A percentile compares a stretch with the other conserved stretches of the same genome.
phyloP scores from a whole-genome alignment of 2,888 invertebrate species.

The Rhagonycha fulva region DNA sequence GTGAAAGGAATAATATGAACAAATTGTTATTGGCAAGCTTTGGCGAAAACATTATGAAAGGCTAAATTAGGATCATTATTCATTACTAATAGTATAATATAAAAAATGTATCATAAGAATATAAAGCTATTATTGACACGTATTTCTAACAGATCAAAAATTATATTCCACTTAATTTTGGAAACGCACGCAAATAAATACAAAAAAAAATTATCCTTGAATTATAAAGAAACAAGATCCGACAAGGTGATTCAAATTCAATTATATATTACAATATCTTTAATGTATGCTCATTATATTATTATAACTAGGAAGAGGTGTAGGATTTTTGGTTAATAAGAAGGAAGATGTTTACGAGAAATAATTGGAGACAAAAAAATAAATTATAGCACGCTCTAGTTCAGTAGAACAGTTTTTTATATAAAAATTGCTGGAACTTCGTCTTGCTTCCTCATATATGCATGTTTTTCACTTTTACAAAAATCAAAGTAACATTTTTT shows the following conservation, averaged over 20 bases:
- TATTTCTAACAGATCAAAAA: not conserved
- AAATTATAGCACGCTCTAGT: conserved; percentile 20
- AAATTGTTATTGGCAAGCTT: not conserved
- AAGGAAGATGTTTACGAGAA: not conserved
- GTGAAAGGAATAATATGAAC: not conserved
- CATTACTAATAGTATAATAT: too few relatives aligned
- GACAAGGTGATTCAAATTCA: not conserved
- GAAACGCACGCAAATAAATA: not conserved
- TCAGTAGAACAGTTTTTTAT: conserved; percentile 13
- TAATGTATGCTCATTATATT: not conserved
- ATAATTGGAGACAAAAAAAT: conserved; percentile 10
- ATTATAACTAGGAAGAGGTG: not conserved
- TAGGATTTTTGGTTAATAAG: not conserved
- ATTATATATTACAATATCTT: not conserved
- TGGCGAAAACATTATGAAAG: too few relatives aligned
- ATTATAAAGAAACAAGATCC: not conserved
- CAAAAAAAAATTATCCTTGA: not conserved
- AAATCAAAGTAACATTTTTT: conserved; percentile 15
- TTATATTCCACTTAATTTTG: not conserved
- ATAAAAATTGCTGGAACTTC: conserved; percentile 4
- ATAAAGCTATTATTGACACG: not conserved
- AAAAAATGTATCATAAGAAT: not conserved
- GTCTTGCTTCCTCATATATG: conserved; percentile 4
- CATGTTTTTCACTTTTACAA: conserved; percentile 12
- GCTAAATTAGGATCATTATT: too few relatives aligned